These are phyloP conservation scores for Ormyrus nitidulus DNA, from an alignment of 2,888 invertebrate genomes.

Conservation along the genomic window DNA sequence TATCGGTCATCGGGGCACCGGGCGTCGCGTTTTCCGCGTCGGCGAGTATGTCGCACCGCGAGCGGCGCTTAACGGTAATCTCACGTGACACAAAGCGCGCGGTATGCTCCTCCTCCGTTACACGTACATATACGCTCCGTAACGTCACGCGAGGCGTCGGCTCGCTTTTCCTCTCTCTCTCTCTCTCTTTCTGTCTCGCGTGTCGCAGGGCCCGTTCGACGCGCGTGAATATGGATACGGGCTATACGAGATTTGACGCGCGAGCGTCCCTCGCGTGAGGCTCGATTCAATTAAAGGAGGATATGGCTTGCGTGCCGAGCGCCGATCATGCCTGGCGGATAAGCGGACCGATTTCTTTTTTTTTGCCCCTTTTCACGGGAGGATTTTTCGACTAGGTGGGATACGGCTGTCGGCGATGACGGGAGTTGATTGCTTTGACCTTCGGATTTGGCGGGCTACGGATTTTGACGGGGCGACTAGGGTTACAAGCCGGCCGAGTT, in stretches of 20 bases:
- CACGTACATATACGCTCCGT: background rate
- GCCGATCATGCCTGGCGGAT: background rate
- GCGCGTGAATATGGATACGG: background rate
- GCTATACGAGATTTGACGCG: conserved; percentile 37
- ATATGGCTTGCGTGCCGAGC: too few species aligned
- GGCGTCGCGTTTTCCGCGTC: background rate
- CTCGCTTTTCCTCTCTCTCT: conserved; percentile 4
- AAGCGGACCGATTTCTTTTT: background rate
- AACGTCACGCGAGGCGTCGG: conserved; percentile 30
- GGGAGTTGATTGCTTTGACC: background rate
- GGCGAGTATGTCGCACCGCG: conserved; percentile 16
- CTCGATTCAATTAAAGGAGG: background rate
- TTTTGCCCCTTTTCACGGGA: background rate
- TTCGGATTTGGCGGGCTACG: background rate
- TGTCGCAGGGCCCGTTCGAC: background rate
- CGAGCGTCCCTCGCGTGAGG: background rate
- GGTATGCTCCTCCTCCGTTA: background rate
- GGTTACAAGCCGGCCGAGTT: background rate
- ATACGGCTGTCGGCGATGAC: background rate
- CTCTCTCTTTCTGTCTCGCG: background rate
- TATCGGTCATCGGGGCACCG: too few species aligned
- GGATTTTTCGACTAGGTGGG: background rate
- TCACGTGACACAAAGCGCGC: conserved; percentile 47
- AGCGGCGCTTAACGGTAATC: conserved; percentile 26
- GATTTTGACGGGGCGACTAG: background rate